These are phyloP conservation scores for Novumbra hubbsi DNA, from an alignment of 2,797 vertebrate species.

Conservation along the genomic window DNA sequence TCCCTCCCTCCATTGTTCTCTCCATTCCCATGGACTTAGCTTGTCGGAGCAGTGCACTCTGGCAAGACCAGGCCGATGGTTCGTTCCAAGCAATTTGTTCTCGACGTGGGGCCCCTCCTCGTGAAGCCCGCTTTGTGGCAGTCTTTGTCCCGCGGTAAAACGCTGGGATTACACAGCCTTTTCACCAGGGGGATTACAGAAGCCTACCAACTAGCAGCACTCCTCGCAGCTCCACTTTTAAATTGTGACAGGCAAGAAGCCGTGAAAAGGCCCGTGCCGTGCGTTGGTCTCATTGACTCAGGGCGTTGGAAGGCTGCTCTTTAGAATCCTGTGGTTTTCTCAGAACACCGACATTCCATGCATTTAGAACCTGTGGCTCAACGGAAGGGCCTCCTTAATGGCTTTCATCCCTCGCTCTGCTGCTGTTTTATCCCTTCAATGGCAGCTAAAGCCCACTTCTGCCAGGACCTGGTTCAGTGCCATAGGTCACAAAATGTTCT, in stretches of 20 bases:
- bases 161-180: constrained; percentile 47
- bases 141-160: constrained; percentile 42
- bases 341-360: constrained; percentile 34
- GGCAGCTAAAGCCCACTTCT: constrained; percentile 30
- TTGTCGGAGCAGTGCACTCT: constrained; percentile 32
- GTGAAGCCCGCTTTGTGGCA: constrained; percentile 21
- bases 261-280: constrained; percentile 16
- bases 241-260: constrained; percentile 21
- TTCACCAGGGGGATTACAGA: constrained; percentile 49
- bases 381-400: constrained; percentile 26
- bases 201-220: constrained; percentile 28
- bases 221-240: constrained; percentile 32
- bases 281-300: constrained; percentile 27
- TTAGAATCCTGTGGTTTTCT: constrained; percentile 32
- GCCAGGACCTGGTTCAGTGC: constrained; percentile 24
- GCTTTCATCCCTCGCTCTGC: constrained; percentile 16
- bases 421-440: constrained; percentile 11
- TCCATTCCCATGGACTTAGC: constrained; percentile 35
- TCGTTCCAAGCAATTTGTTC: constrained; percentile 28
- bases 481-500: constrained; percentile 12
- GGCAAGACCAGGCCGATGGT: constrained; percentile 26
- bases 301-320: constrained; percentile 4
- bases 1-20: constrained; percentile 39
- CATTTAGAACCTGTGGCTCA: constrained; percentile 26
- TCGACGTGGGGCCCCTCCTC: constrained; percentile 17